Conservation (phyloP, 2,113 vertebrate genomes). For the Heteronetta atricapilla region DNA sequence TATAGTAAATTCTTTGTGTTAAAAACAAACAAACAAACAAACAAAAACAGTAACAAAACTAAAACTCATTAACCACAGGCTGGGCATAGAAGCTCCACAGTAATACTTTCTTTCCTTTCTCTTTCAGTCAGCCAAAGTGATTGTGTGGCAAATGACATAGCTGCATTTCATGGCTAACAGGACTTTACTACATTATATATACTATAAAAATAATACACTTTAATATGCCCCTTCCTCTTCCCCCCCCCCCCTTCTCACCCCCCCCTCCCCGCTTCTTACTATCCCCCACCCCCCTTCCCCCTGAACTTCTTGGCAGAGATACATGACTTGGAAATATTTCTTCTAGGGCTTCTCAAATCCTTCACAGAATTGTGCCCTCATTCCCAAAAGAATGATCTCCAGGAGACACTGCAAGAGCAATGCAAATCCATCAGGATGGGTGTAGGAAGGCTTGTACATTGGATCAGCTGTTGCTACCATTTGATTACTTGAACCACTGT, state of each 20-base stretch:
- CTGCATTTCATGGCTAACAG: not conserved
- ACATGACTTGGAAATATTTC: not conserved
- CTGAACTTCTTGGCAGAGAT: not conserved
- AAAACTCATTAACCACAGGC: not conserved
- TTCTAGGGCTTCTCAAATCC: not conserved
- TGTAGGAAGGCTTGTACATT: not conserved
- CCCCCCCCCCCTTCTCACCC: no score
- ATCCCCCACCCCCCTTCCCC: no score
- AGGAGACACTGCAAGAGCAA: not conserved
- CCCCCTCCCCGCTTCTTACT: no score
- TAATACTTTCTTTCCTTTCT: not conserved
- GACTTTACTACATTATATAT: not conserved
- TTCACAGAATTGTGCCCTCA: not conserved
- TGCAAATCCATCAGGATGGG: not conserved
- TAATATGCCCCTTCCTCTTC: fast-evolving
- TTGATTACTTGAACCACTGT: not conserved
- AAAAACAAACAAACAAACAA: no score
- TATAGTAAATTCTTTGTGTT: not conserved
- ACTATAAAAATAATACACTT: not conserved
- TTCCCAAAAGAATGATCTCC: not conserved
- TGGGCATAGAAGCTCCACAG: not conserved
- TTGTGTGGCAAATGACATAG: fast-evolving
- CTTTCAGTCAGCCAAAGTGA: not conserved
- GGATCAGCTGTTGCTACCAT: not conserved
- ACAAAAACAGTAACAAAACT: not conserved